Evolutionary conservation across 2,888 invertebrate genomes (phyloP), one percentile per base, ranked within the genome.

Genomic region (Spodoptera littoralis): DNA sequence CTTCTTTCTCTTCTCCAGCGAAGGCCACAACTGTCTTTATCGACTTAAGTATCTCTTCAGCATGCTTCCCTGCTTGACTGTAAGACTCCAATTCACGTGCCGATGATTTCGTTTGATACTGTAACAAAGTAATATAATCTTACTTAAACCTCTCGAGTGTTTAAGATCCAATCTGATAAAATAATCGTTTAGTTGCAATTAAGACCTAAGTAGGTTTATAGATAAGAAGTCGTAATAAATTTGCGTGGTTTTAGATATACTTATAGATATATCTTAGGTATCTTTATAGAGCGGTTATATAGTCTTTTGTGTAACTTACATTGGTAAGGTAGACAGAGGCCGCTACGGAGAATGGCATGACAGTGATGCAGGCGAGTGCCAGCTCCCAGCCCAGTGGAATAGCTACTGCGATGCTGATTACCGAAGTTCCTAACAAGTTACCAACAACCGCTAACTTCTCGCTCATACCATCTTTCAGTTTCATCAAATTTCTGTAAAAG

Each of bases 341-440:
- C 1, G 96, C 92, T 0, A 97, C 96, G 12, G 98, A 96, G 60
- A 98, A 94, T 0, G 98, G 98, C 60, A 97, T 96, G 45, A 97
- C 96, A 36, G 96, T 96, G 44, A 98, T 88, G 75, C 98, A 97
- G 9, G 98, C 97, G 6, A 98, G 91, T 0, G 98, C 97, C 49
- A 98, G 91, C 82, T 98, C 96, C 98, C 98, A 98, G 30, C 98
- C 98, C 77, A 97, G 96, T 0, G 96, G 92, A 76, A 98, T 96
- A 0, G 98, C 97, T 30, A 96, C 95, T 44, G 96, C 91, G 36
- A 98, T 91, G 22, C 96, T 96, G 22, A 96, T 94, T 2, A 97
- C 83, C 68, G 97, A 96, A 0, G 97, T 96, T 56, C 97, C 96
- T 48, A 96, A 86, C 59, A 97, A 95, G 83, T 97, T 97, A 0